Base-by-base conservation (phyloP, 2,797 vertebrate species). In the Lithobates pipiens region DNA sequence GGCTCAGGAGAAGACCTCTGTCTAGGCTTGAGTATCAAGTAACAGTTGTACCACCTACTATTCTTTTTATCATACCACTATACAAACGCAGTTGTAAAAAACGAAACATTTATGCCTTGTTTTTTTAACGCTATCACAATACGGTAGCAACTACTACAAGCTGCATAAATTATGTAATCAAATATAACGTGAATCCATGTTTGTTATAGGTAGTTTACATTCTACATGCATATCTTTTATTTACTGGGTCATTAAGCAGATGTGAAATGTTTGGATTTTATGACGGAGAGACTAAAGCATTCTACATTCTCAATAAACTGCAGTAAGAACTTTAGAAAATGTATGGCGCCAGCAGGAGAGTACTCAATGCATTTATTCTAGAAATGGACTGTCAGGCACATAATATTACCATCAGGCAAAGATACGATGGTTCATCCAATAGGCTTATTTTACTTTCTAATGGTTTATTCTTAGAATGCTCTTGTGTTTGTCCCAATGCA, bases 181-280 rank as follows among this genome's bases (percentile, higher is more conserved):
- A 50, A 80, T 80, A 44, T 70, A 69, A 70, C 50, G 77, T 80
- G 65, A 67, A 80, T 57, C 50, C 18, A 18, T 57, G 50, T 21
- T 57, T 57, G 18, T 57, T 21, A 57, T 57, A 21, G 50, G 50
- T 57, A 7, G 50, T 57, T 57, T 57, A 57, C 21, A 57, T 57
- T 80, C 36, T 70, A 70, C 18, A 81, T 81, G 18, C 23, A 81
- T 23, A 81, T 29, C 44, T 80, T 80, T 80, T 81, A 72, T 81
- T 81, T 71, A 72, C 18, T 23, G 44, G 29, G 69, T 81, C 79
- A 54, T 81, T 81, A 81, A 50, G 69, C 78, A 80, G 68, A 71
- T 61, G 29, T 39, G 67, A 72, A 29, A 72, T 81, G 46, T 71
- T 80, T 81, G 46, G 11, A 7, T 54, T 81, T 81, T n/a, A 70